Percentiles rank a stretch among this genome's conserved stretches.
Conservation (phyloP, 2,888 invertebrate species). For the Colletes collaris region DNA sequence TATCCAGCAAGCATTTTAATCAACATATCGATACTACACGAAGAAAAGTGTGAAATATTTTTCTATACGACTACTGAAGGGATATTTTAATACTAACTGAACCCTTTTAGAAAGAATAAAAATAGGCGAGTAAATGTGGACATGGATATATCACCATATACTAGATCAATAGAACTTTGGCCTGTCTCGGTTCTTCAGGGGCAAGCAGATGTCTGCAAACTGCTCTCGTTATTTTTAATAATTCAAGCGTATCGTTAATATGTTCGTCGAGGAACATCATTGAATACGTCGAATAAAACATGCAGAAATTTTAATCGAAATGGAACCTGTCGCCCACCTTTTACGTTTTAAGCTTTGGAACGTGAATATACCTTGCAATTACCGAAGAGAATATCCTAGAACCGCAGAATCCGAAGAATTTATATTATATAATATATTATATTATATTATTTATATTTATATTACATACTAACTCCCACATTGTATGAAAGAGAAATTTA, state of each 20-base stretch:
- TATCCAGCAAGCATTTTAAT: no score
- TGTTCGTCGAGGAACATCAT: conserved; percentile 45
- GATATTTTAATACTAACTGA: conserved; percentile 5
- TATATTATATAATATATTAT: no score
- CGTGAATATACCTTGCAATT: background rate
- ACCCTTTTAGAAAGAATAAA: conserved; percentile 25
- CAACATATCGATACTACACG: no score
- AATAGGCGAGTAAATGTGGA: background rate
- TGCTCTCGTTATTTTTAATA: conserved; percentile 69
- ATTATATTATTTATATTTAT: no score
- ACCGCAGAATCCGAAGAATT: background rate
- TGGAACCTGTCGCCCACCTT: no score
- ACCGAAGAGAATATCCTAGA: background rate
- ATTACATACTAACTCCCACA: no score
- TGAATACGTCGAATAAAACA: conserved; percentile 26
- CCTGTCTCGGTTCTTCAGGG: conserved; percentile 11
- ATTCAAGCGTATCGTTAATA: conserved; percentile 57
- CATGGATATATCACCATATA: conserved; percentile 10
- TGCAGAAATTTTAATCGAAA: background rate
- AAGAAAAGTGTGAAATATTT: background rate
- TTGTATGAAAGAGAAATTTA: no score
- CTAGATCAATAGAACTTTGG: conserved; percentile 48
- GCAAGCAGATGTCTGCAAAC: conserved; percentile 11
- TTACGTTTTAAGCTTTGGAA: background rate
- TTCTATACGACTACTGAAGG: conserved; percentile 1